A percentile compares a stretch with the other conserved stretches of the same genome.
Conservation (phyloP, 2,113 vertebrate genomes). For the Passer domesticus region DNA sequence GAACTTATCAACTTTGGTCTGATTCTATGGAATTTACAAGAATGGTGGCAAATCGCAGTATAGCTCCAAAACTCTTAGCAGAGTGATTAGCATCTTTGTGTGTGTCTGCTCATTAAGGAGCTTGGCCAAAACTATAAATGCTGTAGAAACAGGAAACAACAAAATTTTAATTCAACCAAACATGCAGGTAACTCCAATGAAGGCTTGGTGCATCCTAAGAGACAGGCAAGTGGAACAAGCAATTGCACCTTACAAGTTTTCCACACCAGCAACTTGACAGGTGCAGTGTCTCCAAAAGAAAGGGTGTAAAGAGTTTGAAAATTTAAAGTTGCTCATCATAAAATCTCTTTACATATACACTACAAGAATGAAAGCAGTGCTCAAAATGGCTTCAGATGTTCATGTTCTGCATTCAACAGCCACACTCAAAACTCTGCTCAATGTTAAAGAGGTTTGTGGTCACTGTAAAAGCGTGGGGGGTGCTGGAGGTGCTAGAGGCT, state of each 20-base stretch:
- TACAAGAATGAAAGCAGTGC: background rate
- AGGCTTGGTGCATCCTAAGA: background rate
- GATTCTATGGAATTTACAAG: background rate
- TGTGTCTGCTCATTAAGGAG: background rate
- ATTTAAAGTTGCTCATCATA: background rate
- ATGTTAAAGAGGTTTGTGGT: background rate
- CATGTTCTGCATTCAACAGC: background rate
- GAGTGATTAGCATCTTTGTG: background rate
- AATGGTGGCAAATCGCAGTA: background rate
- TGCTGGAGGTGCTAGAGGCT: background rate
- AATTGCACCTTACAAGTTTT: background rate
- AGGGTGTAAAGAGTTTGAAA: background rate
- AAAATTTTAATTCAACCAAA: background rate
- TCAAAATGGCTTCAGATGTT: background rate
- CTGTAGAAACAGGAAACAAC: background rate
- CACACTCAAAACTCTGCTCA: background rate
- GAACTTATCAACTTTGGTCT: background rate
- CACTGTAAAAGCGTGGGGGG: fast-evolving
- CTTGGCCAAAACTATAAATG: background rate
- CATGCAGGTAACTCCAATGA: background rate
- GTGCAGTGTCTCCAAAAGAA: background rate
- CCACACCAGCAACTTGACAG: background rate
- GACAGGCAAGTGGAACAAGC: background rate
- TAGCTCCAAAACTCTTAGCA: background rate
- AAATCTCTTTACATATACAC: background rate